Percentiles rank a stretch among this genome's conserved stretches.
Conservation (phyloP, 2,797 vertebrate genomes). For the Gymnocypris eckloni region DNA sequence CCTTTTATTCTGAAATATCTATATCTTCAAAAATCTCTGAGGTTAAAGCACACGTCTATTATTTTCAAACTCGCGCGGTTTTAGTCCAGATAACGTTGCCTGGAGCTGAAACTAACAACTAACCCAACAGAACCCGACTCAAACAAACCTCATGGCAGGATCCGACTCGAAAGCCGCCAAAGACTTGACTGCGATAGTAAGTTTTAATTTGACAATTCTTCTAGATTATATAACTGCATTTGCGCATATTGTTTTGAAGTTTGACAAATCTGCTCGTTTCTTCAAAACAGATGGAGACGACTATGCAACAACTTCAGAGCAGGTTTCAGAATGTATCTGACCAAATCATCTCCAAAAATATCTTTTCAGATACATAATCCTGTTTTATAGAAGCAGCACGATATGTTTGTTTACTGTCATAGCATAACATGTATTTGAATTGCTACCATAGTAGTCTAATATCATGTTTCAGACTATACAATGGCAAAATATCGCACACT, state of each 20-base stretch:
- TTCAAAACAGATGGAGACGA: constrained; percentile 81
- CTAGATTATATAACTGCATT: background rate
- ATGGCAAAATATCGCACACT: too few relatives aligned
- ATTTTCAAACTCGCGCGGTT: background rate
- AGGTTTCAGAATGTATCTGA: constrained; percentile 81
- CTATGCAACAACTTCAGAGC: constrained; percentile 81
- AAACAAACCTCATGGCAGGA: constrained; percentile 67
- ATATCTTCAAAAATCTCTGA: background rate
- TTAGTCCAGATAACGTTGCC: background rate
- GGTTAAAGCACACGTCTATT: background rate
- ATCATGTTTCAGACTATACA: background rate
- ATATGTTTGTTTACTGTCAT: too few relatives aligned
- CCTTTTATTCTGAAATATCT: background rate
- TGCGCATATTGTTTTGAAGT: background rate
- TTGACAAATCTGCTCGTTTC: background rate
- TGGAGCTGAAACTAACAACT: background rate
- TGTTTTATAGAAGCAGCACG: background rate
- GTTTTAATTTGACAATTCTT: background rate
- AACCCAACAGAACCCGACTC: background rate
- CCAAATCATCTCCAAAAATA: constrained; percentile 84
- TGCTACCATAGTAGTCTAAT: background rate
- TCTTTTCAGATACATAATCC: constrained; percentile 73
- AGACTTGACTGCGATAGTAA: constrained; percentile 71
- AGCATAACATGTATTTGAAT: background rate
- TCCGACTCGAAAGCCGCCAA: constrained; percentile 62